Evolutionary conservation across 2,113 vertebrate species (phyloP).

Genomic region (Fregata magnificens): DNA sequence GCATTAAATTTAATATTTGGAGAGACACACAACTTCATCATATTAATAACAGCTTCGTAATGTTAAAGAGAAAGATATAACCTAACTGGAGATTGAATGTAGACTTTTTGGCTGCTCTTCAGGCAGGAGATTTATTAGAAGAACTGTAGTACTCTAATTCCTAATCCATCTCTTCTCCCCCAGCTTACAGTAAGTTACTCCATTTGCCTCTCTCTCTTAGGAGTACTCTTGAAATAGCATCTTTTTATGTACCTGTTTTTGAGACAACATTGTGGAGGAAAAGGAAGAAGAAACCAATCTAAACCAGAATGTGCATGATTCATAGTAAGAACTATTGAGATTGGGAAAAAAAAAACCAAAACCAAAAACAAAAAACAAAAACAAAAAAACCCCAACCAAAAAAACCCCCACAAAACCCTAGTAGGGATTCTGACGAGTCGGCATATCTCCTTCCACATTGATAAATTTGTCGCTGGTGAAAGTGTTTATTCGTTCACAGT

Average conservation of each 20-base stretch:
- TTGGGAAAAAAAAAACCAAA: no score
- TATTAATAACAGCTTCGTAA: conserved; percentile 15
- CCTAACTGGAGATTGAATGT: conserved; percentile 3
- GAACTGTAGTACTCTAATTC: not conserved
- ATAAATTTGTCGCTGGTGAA: conserved; percentile 26
- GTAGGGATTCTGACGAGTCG: not conserved
- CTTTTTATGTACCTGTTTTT: not conserved
- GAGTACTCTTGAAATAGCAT: not conserved
- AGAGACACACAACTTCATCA: not conserved
- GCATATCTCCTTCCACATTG: not conserved
- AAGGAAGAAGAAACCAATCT: not conserved
- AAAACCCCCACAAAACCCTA: not conserved
- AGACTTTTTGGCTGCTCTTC: conserved; percentile 23
- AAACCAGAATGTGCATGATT: not conserved
- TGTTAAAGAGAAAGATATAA: conserved; percentile 35
- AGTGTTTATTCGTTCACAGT: not conserved
- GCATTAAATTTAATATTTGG: not conserved
- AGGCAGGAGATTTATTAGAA: conserved; percentile 27
- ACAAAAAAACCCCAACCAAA: no score
- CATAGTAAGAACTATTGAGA: not conserved
- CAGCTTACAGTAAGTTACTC: not conserved
- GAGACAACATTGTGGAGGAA: not conserved
- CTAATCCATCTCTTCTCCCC: not conserved
- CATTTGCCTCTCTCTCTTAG: not conserved
- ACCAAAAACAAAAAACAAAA: no score